Percentiles rank a stretch among this genome's conserved stretches.
Evolutionary conservation across 2,797 vertebrate species (phyloP).

Genomic region (Thunnus albacares): DNA sequence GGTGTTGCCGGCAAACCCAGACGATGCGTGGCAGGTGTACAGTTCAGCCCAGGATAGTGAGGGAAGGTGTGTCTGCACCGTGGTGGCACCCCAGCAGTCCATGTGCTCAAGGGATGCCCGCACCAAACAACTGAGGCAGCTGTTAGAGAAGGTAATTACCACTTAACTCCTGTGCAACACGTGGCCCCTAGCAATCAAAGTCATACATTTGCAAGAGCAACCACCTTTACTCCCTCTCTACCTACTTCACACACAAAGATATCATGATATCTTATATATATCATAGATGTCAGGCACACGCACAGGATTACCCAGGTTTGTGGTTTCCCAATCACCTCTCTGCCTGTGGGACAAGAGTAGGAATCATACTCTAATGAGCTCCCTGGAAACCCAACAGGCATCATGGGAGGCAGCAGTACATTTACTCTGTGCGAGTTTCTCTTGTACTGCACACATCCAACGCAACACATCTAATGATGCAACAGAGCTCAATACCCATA

Average conservation of each 20-base stretch:
- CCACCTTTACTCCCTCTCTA: neutral
- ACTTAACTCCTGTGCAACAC: conserved; percentile 36
- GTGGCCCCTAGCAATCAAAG: conserved; percentile 8
- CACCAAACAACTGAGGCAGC: conserved; percentile 98
- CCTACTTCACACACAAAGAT: conserved; percentile 27
- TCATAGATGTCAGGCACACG: conserved; percentile 1
- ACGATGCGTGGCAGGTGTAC: conserved; percentile 99
- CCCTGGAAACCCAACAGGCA: conserved; percentile 76
- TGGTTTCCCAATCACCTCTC: conserved; percentile 39
- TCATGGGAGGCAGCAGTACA: conserved; percentile 58
- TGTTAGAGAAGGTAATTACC: conserved; percentile 95
- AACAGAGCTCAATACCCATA: conserved; percentile 55
- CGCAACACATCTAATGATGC: conserved; percentile 66
- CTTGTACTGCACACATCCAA: conserved; percentile 42
- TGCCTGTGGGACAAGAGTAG: conserved; percentile 72
- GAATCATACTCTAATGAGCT: conserved; percentile 84
- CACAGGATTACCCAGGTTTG: conserved; percentile 13
- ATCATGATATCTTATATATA: too few species aligned
- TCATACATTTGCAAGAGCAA: conserved; percentile 11
- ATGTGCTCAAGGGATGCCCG: conserved; percentile 98
- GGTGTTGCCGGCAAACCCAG: conserved; percentile 97
- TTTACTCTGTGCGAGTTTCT: conserved; percentile 33
- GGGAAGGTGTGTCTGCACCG: conserved; percentile 98
- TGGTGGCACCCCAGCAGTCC: conserved; percentile 99
- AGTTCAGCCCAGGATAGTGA: conserved; percentile 99